Conservation (phyloP, 2,113 vertebrate genomes). For the Circaetus cinerascens region DNA sequence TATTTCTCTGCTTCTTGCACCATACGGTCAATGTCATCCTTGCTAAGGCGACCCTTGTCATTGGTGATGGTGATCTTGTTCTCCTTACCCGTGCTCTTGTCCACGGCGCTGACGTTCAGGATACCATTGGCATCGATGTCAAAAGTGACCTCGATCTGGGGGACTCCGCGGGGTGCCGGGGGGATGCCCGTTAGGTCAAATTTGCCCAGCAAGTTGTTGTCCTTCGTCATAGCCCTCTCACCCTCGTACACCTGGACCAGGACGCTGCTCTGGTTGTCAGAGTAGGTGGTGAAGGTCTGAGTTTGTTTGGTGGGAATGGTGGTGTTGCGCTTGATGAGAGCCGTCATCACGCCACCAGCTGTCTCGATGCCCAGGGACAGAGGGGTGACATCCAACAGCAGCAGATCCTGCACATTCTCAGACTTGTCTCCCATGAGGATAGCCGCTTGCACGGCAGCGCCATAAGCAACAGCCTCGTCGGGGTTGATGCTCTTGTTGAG, state of each 20-base stretch:
- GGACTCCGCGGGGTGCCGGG: conserved; percentile 79
- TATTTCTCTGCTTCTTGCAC: conserved; percentile 84
- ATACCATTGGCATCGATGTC: conserved; percentile 85
- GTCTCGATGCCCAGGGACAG: conserved; percentile 83
- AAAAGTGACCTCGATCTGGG: conserved; percentile 83
- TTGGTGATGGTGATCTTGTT: conserved; percentile 87
- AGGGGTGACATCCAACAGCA: conserved; percentile 81
- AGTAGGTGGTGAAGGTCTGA: conserved; percentile 85
- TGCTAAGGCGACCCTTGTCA: conserved; percentile 83
- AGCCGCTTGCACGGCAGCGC: conserved; percentile 81
- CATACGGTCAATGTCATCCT: conserved; percentile 84
- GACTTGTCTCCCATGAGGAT: conserved; percentile 85
- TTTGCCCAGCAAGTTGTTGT: conserved; percentile 85
- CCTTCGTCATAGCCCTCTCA: conserved; percentile 82
- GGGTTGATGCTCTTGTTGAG: conserved; percentile 87
- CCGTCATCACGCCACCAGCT: conserved; percentile 81
- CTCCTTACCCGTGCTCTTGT: conserved; percentile 84
- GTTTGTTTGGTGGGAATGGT: conserved; percentile 86
- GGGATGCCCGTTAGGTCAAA: conserved; percentile 82
- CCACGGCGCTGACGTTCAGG: conserved; percentile 77
- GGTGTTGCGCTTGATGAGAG: conserved; percentile 83
- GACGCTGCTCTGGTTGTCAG: conserved; percentile 81
- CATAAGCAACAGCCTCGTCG: conserved; percentile 81
- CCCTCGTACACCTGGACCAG: conserved; percentile 81
- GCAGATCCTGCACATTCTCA: conserved; percentile 81